Percentiles rank a stretch among this genome's conserved stretches.
Conservation (phyloP, 2,888 invertebrate species). For the Trichopoda pennipes region DNA sequence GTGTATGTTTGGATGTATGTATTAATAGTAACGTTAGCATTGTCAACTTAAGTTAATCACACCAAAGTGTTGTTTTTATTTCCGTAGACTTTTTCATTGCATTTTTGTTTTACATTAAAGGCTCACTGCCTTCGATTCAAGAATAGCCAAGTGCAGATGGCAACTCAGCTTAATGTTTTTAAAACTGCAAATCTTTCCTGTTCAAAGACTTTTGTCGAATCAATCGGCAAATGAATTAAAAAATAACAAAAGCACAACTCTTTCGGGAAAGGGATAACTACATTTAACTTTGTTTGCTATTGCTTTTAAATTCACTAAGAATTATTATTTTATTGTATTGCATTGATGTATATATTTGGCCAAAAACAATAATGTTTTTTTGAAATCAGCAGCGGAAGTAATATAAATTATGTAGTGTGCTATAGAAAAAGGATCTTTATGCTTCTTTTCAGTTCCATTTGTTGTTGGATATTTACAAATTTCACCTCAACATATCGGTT, state of each 20-base stretch:
- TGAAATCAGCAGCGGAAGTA: neutral
- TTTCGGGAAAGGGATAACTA: constrained; percentile 40
- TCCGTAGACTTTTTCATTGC: constrained; percentile 26
- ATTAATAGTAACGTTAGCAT: constrained; percentile 36
- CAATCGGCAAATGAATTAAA: constrained; percentile 23
- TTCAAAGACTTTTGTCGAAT: constrained; percentile 50
- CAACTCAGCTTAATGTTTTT: constrained; percentile 48
- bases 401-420: neutral
- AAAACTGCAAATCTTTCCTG: constrained; percentile 41
- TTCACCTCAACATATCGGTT: too few species aligned
- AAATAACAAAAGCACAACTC: constrained; percentile 21
- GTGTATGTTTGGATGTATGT: constrained; percentile 1
- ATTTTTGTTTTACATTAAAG: too few species aligned
- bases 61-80: constrained; percentile 42
- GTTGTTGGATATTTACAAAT: too few species aligned
- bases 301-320: constrained; percentile 37
- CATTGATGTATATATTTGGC: neutral
- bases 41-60: constrained; percentile 67
- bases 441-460: too few species aligned
- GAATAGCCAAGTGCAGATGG: constrained; percentile 50
- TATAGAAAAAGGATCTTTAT: too few species aligned
- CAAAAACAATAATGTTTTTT: constrained; percentile 6
- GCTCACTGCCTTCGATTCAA: constrained; percentile 23
- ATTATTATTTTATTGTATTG: neutral
- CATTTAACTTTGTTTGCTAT: constrained; percentile 29